Conservation (phyloP, 2,113 vertebrate species). For the Sinosuthora webbiana region DNA sequence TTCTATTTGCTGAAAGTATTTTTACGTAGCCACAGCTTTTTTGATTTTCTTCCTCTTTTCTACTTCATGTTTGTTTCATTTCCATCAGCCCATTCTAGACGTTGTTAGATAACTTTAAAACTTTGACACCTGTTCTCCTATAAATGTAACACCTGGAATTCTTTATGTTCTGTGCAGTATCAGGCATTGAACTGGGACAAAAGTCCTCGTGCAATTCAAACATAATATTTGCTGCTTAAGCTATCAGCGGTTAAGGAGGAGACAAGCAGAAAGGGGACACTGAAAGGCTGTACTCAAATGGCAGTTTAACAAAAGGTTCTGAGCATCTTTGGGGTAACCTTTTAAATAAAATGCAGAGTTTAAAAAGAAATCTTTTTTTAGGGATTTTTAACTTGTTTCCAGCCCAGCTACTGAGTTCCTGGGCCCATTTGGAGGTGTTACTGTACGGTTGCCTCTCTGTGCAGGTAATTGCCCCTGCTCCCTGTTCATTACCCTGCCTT, state of each 20-base stretch:
- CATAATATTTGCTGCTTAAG: neutral
- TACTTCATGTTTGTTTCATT: neutral
- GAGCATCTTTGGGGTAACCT: neutral
- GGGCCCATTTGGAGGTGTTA: neutral
- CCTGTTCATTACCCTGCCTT: neutral
- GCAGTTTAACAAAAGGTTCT: neutral
- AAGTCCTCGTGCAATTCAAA: neutral
- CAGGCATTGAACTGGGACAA: neutral
- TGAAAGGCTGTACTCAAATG: neutral
- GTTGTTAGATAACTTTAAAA: neutral
- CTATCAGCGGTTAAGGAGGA: neutral
- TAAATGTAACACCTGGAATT: neutral
- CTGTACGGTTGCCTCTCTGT: neutral
- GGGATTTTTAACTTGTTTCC: neutral
- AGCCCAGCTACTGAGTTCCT: neutral
- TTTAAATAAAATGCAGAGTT: neutral
- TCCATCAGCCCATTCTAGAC: neutral
- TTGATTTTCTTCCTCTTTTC: slow-evolving; percentile 7
- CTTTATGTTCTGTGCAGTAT: neutral
- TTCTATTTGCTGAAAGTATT: neutral
- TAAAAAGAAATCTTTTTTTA: neutral
- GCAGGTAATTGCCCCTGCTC: neutral
- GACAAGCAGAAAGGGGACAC: neutral
- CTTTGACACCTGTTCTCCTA: neutral
- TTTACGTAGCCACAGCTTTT: neutral